Evolutionary conservation across 2,888 invertebrate genomes (phyloP), one percentile per base, ranked within the genome.

Genomic region (Drosophila eohydei): DNA sequence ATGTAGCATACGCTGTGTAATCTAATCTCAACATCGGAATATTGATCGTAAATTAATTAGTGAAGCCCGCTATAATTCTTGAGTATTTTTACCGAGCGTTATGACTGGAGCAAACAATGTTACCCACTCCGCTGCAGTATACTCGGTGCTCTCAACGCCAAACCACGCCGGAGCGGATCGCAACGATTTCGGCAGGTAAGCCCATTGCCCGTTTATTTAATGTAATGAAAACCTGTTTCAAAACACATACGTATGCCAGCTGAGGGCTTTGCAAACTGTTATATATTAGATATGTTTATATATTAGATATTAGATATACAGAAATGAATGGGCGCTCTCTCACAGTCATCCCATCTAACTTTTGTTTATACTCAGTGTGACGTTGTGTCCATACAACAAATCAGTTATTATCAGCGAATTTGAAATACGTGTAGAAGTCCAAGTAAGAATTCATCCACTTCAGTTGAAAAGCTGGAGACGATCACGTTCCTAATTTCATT

Each of bases 81-180:
- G 44, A 41, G 21, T 38, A 50, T 30, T 63, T 62, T 16, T 56
- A 52, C 50, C 51, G 54, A 43, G 36, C 38, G 36, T 11, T n/a
- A 68, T 69, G 71, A 54, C 72, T 50, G 70, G 71, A 50, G 51
- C 38, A 16, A 61, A 71, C 44, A 69, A 64, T 68, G 54, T 44
- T 50, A 52, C 26, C n/a, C 65, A 65, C 8, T 55, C 72, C 51
- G 71, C 55, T 6, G 52, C 86, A 87, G 86, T 87, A 52, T 87
- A 87, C 85, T 56, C 79, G 46, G 89, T 75, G 77, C 80, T 87
- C 61, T 84, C 90, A 44, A 71, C 82, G 73, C 71, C 79, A 59
- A 77, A 79, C 57, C 84, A 87, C 80, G 41, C 69, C 41, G 64
- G 57, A 65, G 43, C 69, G 51, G 72, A 54, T 38, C 30, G 56